Evolutionary conservation across 64 coral and sea anemone species (phyloP).

Genomic region (Dendrophyllia cribrosa): DNA sequence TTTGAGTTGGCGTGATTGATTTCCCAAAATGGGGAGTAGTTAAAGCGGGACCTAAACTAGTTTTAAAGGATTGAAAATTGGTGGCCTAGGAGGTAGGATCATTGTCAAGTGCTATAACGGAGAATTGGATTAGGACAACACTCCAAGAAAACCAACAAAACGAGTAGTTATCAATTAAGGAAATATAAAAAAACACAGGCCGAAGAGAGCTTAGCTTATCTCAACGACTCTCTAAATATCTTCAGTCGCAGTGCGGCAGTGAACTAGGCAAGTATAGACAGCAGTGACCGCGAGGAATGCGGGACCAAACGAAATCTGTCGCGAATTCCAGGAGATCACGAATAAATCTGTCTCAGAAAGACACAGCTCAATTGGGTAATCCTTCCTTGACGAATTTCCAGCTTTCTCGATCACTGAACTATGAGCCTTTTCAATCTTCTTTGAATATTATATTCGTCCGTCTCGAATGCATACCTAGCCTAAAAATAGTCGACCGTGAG

Average conservation of each 20-base stretch:
- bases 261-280: neutral
- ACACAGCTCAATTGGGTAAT: constrained; percentile 42
- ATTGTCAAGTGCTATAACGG: neutral
- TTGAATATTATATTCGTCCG: constrained; percentile 32
- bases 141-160: neutral
- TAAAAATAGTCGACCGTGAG: constrained; percentile 25
- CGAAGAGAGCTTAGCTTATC: neutral
- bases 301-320: constrained; percentile 40
- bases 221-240: neutral
- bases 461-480: neutral
- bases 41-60: too few species aligned
- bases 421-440: constrained; percentile 31
- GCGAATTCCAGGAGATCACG: constrained; percentile 53
- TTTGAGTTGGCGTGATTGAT: neutral
- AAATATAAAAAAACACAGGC: neutral
- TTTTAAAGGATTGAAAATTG: too few species aligned
- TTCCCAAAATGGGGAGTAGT: neutral
- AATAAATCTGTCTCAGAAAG: constrained; percentile 43
- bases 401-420: constrained; percentile 40
- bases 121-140: neutral
- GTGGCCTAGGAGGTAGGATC: too few species aligned
- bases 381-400: constrained; percentile 54
- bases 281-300: constrained; percentile 42
- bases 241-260: neutral
- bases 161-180: neutral